Conservation (phyloP, 2,797 vertebrate species). For the Lindbergichthys nudifrons region DNA sequence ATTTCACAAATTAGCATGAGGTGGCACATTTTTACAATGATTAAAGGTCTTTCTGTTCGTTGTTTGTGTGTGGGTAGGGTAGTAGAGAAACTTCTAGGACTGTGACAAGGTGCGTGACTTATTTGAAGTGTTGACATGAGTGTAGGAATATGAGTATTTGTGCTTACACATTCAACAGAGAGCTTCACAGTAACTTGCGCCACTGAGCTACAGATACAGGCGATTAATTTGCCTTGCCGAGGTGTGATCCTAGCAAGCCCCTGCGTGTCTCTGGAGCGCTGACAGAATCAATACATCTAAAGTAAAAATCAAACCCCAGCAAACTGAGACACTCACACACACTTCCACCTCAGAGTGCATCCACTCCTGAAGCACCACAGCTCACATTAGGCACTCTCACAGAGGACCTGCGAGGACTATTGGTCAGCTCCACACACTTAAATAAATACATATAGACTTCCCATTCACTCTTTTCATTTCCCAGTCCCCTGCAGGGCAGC, state of each 20-base stretch:
- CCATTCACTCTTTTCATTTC: slow-evolving; percentile 32
- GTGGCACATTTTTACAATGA: slow-evolving; percentile 18
- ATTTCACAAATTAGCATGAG: neutral
- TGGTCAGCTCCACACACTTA: slow-evolving; percentile 25
- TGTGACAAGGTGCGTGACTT: neutral
- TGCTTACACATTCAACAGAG: neutral
- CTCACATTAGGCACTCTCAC: slow-evolving; percentile 39
- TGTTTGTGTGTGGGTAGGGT: neutral
- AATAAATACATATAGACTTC: slow-evolving; percentile 17
- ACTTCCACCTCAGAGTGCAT: slow-evolving; percentile 58
- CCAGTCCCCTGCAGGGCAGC: slow-evolving; percentile 45
- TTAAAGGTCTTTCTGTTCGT: neutral
- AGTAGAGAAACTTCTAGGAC: neutral
- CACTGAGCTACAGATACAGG: slow-evolving; percentile 54
- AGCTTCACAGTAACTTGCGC: slow-evolving; percentile 25
- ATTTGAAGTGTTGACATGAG: slow-evolving; percentile 6
- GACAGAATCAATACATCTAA: slow-evolving; percentile 82
- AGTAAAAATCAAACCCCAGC: slow-evolving; percentile 78
- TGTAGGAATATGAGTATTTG: neutral
- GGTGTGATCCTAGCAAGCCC: slow-evolving; percentile 63
- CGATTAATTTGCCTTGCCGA: slow-evolving; percentile 72
- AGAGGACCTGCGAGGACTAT: slow-evolving; percentile 42
- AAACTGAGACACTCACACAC: slow-evolving; percentile 61
- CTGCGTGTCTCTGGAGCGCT: slow-evolving; percentile 63
- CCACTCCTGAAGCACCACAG: slow-evolving; percentile 17